Evolutionary conservation across 2,888 invertebrate genomes (phyloP), one percentile per base, ranked within the genome.

Genomic region (Acronicta aceris): DNA sequence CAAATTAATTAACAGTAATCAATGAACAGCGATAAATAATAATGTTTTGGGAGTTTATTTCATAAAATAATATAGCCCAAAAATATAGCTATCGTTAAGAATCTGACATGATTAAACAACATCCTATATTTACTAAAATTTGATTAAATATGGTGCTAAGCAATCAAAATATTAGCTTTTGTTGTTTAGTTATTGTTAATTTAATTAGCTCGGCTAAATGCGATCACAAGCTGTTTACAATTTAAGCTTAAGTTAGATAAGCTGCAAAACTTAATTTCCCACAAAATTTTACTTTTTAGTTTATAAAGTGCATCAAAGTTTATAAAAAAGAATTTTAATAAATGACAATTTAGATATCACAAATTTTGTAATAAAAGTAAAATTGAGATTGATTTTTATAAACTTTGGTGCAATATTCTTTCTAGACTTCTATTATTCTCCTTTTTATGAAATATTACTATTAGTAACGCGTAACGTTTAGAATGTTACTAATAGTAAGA

Each of bases 91-190:
- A 45, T 15, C n/a, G 33, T 47, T 7, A 9, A 43, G 9, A 55
- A 30, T 10, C 9, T 21, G 12, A 38, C 47, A 8, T 12, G 9
- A 2, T 38, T 58, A 52, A 33, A n/a, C 38, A 66, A 55, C 46
- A 59, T 53, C 48, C 50, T 48, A 13, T 59, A 59, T 27, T 54
- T 21, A 47, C 42, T 58, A 66, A 73, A 58, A 60, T 67, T 63
- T 45, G 59, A 63, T 57, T 76, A 77, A 75, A 76, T 74, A 82
- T 84, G 86, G 86, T 87, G 86, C 86, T 87, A 86, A 83, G 82
- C 75, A 74, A 81, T 72, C 61, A 67, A 78, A 76, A 67, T 75
- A 67, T 73, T 71, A 74, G 65, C 68, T 77, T 72, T 64, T 53
- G 59, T 76, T 76, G 69, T 78, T 77, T 71, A 64, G 62, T 65